Evolutionary conservation across 1,140 invertebrate genomes (phyloP).

Genomic region (Macrobrachium rosenbergii): DNA sequence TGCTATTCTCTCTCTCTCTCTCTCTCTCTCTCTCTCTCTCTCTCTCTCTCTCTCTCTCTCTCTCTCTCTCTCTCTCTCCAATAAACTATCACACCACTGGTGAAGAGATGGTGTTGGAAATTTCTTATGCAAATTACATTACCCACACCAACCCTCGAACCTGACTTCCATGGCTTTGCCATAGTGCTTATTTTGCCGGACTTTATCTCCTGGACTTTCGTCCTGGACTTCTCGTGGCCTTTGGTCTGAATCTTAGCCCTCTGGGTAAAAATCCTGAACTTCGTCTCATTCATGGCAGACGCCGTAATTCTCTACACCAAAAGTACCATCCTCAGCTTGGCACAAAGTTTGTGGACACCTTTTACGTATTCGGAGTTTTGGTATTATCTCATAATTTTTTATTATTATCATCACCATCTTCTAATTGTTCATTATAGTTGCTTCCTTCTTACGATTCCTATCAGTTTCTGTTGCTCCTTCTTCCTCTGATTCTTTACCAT

Average conservation of each 20-base stretch:
- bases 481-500: too few relatives aligned
- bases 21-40: background rate
- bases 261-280: too few relatives aligned
- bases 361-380: background rate
- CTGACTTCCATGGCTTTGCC: background rate
- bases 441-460: background rate
- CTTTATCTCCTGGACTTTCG: too few relatives aligned
- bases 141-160: background rate
- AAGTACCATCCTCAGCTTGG: background rate
- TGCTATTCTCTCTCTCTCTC: background rate
- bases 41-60: constrained; percentile 20
- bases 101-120: background rate
- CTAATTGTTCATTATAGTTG: background rate
- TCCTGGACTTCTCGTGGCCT: too few relatives aligned
- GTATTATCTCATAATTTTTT: background rate
- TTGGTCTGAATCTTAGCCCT: too few relatives aligned
- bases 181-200: background rate
- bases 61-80: background rate
- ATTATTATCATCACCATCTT: background rate
- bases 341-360: background rate
- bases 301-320: background rate
- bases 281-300: too few relatives aligned
- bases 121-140: background rate
- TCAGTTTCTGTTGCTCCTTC: background rate
- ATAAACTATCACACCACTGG: background rate